phyloP scores from a whole-genome alignment of 2,888 invertebrate genomes.

The Pristionchus entomophagus region DNA sequence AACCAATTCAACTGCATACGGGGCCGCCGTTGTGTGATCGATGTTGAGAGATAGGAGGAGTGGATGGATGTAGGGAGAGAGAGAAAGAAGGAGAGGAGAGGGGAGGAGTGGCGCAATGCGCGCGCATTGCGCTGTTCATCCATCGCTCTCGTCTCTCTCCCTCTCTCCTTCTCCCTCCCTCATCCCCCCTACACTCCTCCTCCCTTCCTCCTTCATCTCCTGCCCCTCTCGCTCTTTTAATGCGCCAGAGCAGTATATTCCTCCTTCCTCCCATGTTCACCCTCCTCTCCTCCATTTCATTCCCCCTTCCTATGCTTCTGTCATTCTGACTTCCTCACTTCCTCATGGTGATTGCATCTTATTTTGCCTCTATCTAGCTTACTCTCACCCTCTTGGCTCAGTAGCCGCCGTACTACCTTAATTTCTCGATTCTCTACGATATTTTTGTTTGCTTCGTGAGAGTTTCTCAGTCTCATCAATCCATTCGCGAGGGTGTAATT shows the following conservation, averaged over 20 bases:
- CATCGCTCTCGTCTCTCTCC: constrained; percentile 27
- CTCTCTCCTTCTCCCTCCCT: neutral
- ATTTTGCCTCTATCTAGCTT: neutral
- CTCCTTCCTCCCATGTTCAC: neutral
- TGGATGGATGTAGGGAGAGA: neutral
- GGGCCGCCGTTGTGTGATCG: constrained; percentile 42
- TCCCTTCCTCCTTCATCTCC: constrained; percentile 32
- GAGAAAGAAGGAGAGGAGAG: neutral
- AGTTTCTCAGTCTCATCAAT: neutral
- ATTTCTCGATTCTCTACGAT: neutral
- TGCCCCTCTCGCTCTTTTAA: constrained; percentile 23
- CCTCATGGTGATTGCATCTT: neutral
- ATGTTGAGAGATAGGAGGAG: constrained; percentile 44
- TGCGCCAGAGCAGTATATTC: constrained; percentile 36
- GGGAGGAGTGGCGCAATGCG: constrained; percentile 44
- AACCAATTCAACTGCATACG: constrained; percentile 29
- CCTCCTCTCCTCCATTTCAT: constrained; percentile 23
- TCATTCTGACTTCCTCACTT: neutral
- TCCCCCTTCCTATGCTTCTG: neutral
- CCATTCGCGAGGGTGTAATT: neutral
- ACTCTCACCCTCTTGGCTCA: neutral
- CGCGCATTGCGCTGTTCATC: constrained; percentile 47
- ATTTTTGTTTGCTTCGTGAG: neutral
- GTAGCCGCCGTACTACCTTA: neutral
- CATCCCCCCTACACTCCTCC: neutral